Conservation (phyloP, 2,888 invertebrate genomes). For the Standfussiana lucernea region DNA sequence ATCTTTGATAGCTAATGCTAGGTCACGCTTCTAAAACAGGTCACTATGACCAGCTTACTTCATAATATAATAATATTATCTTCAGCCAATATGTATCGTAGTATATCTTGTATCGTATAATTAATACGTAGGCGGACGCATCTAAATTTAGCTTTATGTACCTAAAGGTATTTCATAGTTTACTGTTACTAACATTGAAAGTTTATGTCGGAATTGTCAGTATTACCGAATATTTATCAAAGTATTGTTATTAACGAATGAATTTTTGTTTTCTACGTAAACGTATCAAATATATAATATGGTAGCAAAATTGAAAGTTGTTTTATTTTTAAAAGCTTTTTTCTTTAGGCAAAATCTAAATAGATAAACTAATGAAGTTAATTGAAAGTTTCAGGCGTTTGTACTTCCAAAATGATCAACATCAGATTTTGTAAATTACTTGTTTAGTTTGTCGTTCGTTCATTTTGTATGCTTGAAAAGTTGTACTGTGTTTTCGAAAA, state of each 20-base stretch:
- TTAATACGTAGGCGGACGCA: slow-evolving; percentile 44
- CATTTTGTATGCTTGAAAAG: background rate
- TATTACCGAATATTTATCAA: slow-evolving; percentile 27
- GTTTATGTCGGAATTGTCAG: slow-evolving; percentile 46
- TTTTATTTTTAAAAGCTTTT: slow-evolving; percentile 20
- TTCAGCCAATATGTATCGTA: slow-evolving; percentile 5
- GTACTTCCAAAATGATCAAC: background rate
- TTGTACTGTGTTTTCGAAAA: too few relatives aligned
- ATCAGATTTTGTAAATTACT: background rate
- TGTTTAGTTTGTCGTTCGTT: background rate
- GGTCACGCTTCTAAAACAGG: slow-evolving; percentile 29
- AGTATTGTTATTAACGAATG: slow-evolving; percentile 17
- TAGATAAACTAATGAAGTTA: background rate
- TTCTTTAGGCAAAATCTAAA: background rate
- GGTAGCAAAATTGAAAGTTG: slow-evolving; percentile 17
- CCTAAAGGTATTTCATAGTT: slow-evolving; percentile 48
- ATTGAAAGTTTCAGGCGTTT: background rate
- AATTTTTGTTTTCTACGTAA: slow-evolving; percentile 14
- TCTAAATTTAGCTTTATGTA: slow-evolving; percentile 48
- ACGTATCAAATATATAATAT: slow-evolving; percentile 42
- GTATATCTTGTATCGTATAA: slow-evolving; percentile 27
- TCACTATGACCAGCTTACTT: slow-evolving; percentile 29
- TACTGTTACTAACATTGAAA: slow-evolving; percentile 50
- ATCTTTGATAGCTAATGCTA: slow-evolving; percentile 21
- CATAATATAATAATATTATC: slow-evolving; percentile 27